Evolutionary conservation across 2,113 vertebrate genomes (phyloP), one percentile per base, ranked within the genome.

Genomic region (Oreocharis arfaki): DNA sequence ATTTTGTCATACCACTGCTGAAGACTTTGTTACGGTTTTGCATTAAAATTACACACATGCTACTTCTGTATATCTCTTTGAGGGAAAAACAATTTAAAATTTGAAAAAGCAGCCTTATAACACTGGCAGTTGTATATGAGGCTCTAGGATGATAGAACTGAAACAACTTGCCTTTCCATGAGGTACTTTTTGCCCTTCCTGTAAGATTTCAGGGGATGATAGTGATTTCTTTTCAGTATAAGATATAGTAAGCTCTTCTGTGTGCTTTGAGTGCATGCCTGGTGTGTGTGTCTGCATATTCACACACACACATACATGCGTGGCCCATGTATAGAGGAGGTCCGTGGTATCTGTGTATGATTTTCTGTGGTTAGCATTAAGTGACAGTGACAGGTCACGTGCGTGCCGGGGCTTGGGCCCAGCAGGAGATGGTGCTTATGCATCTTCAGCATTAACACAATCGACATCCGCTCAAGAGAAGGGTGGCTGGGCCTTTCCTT

Each of bases 401-500:
- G 82, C 4, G 10, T 8, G 42, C 82, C 56, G 94, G 87, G 81
- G 83, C 70, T 81, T 1, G 4, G 85, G 71, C 95, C 42, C 96
- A 97, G 96, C 94, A 88, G 97, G 96, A 96, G 96, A 90, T 20
- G 41, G 57, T 85, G 90, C 86, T 16, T 82, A 11, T 77, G 68
- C 76, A 70, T 88, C 95, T 96, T 84, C 91, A 93, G 88, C 85
- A 81, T 97, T 94, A 93, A 85, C 73, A 84, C 93, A 83, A 91
- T 77, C n/a, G 49, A 81, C 95, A 96, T 95, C 82, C 59, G 3
- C 95, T 93, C 86, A 76, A 33, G 56, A 96, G 89, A 92, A 93
- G 95, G 91, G 87, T 89, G 86, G 63, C 70, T 8, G 77, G 88
- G 92, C 84, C 92, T 91, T 97, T 95, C 95, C 97, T 90, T 90